Evolutionary conservation across 2,888 invertebrate species (phyloP).

Genomic region (Napeogenes sylphis): DNA sequence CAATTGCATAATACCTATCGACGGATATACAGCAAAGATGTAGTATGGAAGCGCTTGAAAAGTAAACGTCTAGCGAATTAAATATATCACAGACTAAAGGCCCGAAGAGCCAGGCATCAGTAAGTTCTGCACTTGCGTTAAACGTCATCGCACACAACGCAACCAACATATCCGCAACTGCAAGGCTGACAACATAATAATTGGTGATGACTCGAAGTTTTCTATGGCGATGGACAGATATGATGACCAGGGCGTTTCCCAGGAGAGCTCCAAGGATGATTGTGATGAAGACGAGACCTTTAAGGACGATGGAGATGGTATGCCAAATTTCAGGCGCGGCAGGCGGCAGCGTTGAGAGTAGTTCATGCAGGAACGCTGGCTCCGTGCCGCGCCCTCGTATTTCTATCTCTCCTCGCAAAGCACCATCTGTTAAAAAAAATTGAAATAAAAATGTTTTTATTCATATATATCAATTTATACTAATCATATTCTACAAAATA

Average conservation of each 20-base stretch:
- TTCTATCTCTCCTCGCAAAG: constrained; percentile 67
- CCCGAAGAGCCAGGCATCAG: constrained; percentile 93
- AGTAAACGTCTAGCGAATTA: constrained; percentile 96
- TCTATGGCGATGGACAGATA: constrained; percentile 88
- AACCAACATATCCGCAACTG: constrained; percentile 95
- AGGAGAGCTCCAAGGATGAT: constrained; percentile 94
- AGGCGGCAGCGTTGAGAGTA: constrained; percentile 72
- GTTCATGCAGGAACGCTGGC: constrained; percentile 65
- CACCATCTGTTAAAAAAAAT: constrained; percentile 61
- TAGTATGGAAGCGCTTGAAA: constrained; percentile 93
- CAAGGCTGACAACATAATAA: constrained; percentile 96
- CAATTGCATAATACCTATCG: constrained; percentile 94
- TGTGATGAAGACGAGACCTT: constrained; percentile 87
- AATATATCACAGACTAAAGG: constrained; percentile 95
- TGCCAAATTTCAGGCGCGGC: constrained; percentile 69
- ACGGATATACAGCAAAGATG: constrained; percentile 97
- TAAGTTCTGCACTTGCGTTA: constrained; percentile 91
- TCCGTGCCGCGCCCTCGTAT: constrained; percentile 73
- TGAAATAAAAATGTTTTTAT: neutral
- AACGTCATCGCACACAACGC: constrained; percentile 95
- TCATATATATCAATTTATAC: neutral
- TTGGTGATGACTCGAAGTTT: constrained; percentile 93
- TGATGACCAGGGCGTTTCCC: constrained; percentile 94
- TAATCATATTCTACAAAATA: neutral
- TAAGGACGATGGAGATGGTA: constrained; percentile 80